Percentiles rank a stretch among this genome's conserved stretches.
Evolutionary conservation across 2,113 vertebrate species (phyloP).

Genomic region (Entomyzon cyanotis): DNA sequence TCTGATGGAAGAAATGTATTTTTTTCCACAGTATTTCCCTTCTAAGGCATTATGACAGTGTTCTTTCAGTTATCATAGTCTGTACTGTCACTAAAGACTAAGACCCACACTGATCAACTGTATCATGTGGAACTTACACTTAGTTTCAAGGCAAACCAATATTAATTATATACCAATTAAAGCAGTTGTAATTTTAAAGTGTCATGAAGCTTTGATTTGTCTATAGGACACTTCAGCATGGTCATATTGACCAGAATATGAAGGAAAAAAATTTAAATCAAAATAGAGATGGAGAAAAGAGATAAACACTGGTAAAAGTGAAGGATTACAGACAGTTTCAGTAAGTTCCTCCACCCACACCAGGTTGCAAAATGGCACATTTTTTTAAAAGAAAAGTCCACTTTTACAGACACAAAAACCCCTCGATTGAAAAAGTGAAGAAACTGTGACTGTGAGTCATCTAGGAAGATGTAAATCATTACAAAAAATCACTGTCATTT

Average conservation of each 20-base stretch:
- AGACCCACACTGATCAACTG: background rate
- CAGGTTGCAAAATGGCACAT: background rate
- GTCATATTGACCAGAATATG: background rate
- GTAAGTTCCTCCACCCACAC: rapidly evolving
- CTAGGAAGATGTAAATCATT: background rate
- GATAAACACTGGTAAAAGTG: background rate
- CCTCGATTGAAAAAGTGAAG: background rate
- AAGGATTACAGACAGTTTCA: background rate
- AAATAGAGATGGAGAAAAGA: background rate
- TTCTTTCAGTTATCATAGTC: background rate
- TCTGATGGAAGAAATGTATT: background rate
- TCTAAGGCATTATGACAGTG: background rate
- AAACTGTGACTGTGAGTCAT: background rate
- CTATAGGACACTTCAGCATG: background rate
- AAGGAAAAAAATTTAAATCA: background rate
- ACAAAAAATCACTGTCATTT: background rate
- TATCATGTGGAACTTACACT: background rate
- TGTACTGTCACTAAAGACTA: background rate
- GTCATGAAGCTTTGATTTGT: background rate
- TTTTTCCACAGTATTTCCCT: background rate
- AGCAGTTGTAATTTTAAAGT: background rate
- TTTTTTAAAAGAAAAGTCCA: background rate
- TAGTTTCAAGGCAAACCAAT: background rate
- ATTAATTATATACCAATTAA: background rate
- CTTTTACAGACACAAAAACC: background rate